Evolutionary conservation across 1,140 invertebrate genomes (phyloP).

Genomic region (Leptoteleia sp.): DNA sequence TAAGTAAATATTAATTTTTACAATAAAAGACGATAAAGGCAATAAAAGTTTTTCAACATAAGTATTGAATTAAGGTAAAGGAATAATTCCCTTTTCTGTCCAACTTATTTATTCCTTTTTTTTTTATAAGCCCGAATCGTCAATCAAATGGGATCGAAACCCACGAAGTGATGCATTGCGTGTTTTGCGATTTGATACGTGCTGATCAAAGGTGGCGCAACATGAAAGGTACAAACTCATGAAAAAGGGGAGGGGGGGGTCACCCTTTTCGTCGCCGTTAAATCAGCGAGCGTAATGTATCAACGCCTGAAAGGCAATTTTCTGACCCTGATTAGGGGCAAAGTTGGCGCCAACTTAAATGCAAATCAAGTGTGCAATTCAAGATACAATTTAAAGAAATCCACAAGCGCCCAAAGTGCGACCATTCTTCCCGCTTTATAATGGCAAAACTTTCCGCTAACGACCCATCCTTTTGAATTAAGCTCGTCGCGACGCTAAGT

Average conservation of each 20-base stretch:
- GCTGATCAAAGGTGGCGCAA: neutral
- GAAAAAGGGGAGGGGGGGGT: too few species aligned
- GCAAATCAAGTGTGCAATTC: conserved; percentile 59
- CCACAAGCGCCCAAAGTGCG: conserved; percentile 33
- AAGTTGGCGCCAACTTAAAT: conserved; percentile 57
- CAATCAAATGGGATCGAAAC: conserved; percentile 14
- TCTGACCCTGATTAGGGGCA: conserved; percentile 46
- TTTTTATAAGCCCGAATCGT: neutral
- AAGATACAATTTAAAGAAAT: conserved; percentile 68
- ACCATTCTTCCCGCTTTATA: conserved; percentile 62
- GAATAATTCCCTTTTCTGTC: too few species aligned
- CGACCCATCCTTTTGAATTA: conserved; percentile 74
- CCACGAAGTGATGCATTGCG: neutral
- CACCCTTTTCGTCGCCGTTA: conserved; percentile 3
- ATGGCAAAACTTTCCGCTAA: conserved; percentile 75
- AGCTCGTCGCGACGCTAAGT: conserved; percentile 62
- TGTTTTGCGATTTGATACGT: conserved; percentile 9
- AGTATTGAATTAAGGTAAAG: too few species aligned
- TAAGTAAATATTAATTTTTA: too few species aligned
- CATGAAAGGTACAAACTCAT: conserved; percentile 9
- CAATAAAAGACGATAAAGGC: too few species aligned
- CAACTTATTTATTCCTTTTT: too few species aligned
- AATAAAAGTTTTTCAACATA: too few species aligned
- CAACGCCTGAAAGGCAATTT: conserved; percentile 49
- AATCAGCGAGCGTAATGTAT: conserved; percentile 28